Conservation (phyloP, 2,888 invertebrate genomes). For the Leptinotarsa peninsularis region DNA sequence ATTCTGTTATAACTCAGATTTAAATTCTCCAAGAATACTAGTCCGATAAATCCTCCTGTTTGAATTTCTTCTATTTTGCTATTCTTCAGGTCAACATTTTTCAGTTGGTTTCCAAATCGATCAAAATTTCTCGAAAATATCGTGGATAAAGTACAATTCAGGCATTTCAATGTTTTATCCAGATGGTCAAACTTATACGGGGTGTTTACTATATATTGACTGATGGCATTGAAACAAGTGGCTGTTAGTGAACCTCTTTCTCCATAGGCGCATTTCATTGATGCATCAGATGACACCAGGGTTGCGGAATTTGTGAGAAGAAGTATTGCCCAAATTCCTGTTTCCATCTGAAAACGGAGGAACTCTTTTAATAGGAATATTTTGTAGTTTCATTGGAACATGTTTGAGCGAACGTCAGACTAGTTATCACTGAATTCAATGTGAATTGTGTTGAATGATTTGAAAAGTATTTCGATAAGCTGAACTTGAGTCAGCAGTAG, state of each 20-base stretch:
- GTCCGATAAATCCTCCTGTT: constrained; percentile 60
- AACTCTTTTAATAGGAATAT: constrained; percentile 18
- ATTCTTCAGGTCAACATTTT: constrained; percentile 55
- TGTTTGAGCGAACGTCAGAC: neutral
- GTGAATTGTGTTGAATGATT: no score
- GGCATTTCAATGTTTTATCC: constrained; percentile 61
- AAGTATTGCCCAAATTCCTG: constrained; percentile 27
- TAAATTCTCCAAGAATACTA: constrained; percentile 59
- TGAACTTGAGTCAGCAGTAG: no score
- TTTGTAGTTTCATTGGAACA: neutral
- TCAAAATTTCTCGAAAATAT: constrained; percentile 61
- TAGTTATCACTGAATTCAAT: no score
- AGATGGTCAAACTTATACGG: constrained; percentile 62
- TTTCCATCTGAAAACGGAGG: constrained; percentile 34
- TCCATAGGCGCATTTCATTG: constrained; percentile 62
- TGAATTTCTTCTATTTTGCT: constrained; percentile 55
- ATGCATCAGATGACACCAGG: constrained; percentile 29
- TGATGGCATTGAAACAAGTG: constrained; percentile 61
- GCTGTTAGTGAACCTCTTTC: constrained; percentile 64
- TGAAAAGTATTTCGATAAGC: no score
- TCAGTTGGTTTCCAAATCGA: constrained; percentile 61
- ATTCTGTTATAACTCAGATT: constrained; percentile 58
- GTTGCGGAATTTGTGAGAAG: neutral
- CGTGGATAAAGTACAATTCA: constrained; percentile 57
- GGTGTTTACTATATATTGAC: constrained; percentile 59